A percentile compares a stretch with the other conserved stretches of the same genome.
phyloP scores from a whole-genome alignment of 2,888 invertebrate genomes.

The Ametastegia equiseti region DNA sequence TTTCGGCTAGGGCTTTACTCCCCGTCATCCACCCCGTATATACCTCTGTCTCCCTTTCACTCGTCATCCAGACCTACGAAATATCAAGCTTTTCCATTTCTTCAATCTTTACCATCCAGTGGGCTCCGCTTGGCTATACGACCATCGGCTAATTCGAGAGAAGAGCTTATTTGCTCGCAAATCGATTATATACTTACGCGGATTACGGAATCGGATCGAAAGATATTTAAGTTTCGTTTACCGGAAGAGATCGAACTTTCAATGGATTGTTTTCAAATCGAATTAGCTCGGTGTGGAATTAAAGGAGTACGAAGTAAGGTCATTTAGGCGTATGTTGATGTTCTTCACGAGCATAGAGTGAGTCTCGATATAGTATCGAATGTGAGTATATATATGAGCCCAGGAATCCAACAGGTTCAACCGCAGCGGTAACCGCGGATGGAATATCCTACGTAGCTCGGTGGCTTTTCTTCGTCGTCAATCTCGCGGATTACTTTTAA shows the following conservation, averaged over 20 bases:
- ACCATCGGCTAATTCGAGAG: conserved; percentile 5
- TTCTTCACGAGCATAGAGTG: neutral
- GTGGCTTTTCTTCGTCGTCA: conserved; percentile 11
- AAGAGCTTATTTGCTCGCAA: neutral
- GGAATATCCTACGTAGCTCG: too few relatives aligned
- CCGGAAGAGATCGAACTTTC: neutral
- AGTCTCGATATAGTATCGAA: conserved; percentile 22
- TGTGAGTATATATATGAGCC: conserved; percentile 16
- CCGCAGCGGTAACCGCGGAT: conserved; percentile 29
- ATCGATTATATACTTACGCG: neutral
- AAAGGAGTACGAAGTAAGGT: neutral
- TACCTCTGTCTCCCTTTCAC: conserved; percentile 24
- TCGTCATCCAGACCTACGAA: conserved; percentile 6
- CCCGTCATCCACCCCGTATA: conserved; percentile 4
- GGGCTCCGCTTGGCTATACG: neutral
- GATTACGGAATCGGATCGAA: neutral
- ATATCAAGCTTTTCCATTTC: conserved; percentile 32
- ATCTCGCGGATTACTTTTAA: conserved; percentile 10
- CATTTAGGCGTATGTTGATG: conserved; percentile 8
- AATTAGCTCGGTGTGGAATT: neutral
- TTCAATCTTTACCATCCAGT: neutral
- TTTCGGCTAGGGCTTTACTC: conserved; percentile 39
- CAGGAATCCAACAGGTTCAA: conserved; percentile 42
- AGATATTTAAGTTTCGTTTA: conserved; percentile 12
- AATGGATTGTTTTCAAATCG: conserved; percentile 7